Evolutionary conservation across 2,888 invertebrate species (phyloP).

Genomic region (Philereme transversata): DNA sequence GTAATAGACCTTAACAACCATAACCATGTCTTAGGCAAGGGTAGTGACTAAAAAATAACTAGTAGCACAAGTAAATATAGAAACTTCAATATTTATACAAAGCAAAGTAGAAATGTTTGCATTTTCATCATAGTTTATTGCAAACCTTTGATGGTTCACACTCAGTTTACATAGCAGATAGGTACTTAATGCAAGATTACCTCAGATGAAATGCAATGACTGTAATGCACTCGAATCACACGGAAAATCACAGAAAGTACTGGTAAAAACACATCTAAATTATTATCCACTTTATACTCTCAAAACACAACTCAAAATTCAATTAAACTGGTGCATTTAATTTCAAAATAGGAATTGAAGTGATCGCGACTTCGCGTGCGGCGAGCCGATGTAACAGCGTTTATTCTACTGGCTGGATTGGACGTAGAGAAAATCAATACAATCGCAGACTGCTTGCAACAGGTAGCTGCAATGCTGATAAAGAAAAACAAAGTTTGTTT

Average conservation of each 20-base stretch:
- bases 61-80: no score
- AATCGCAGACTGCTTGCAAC: conserved; percentile 41
- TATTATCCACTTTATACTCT: background rate
- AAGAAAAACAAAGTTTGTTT: conserved; percentile 28
- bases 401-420: conserved; percentile 28
- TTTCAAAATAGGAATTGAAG: background rate
- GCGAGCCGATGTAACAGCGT: conserved; percentile 41
- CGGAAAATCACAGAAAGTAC: background rate
- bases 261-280: background rate
- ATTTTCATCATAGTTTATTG: no score
- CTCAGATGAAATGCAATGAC: conserved; percentile 2
- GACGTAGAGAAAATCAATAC: conserved; percentile 52
- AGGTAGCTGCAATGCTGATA: conserved; percentile 44
- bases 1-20: no score
- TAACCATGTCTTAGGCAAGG: no score
- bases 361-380: conserved; percentile 28
- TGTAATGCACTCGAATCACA: background rate
- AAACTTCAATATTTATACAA: no score
- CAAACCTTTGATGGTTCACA: background rate
- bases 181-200: conserved; percentile 5
- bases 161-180: background rate
- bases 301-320: background rate
- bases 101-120: no score
- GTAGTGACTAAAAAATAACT: no score
- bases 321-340: background rate